Base-by-base conservation (phyloP, 1,140 invertebrate species). In the Thalassaphorura encarpata region DNA sequence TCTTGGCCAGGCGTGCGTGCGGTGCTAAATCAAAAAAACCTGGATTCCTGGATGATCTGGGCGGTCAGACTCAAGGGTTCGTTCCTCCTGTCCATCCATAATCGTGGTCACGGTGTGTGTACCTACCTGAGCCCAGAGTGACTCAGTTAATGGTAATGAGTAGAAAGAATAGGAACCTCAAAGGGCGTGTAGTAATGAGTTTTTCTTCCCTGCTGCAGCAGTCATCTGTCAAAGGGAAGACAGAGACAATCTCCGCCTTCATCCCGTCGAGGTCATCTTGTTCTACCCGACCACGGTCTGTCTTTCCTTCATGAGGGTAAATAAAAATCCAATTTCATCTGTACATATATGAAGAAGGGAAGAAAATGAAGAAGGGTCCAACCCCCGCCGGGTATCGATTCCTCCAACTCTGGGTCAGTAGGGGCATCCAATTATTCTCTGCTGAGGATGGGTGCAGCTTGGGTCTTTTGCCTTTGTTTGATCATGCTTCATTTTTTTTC, bases 151-250 rank as follows among this genome's bases (percentile, higher is more conserved):
- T 36, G 33, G 33, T 36, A 36, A 36, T 36, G 27, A 51, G 48
- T 16, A 8, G 16, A 23, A 43, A 21, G 42, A 23, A 43, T 51
- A 29, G 21, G 21, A 36, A 51, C 48, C 28, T 11, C 6, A 51
- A 51, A 51, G 48, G 48, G 48, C 33, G 48, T 51, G 16, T 36
- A 8, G 48, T 51, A 51, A 51, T 51, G 48, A 51, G 48, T 51
- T 51, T 51, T 51, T 43, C 42, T 51, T 51, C 28, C 48, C 28
- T 51, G 26, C 15, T 48, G 24, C 27, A 5, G 48, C 21, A 51
- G 48, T 51, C 48, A 51, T 51, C 48, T 51, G 48, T 51, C 48
- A 51, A 51, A 27, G 48, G 21, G 48, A 29, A 51, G 48, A 51
- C 48, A 36, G 23, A 27, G 48, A 27, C 27, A 51, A 26, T 51